Percentiles rank a stretch among this genome's conserved stretches.
Evolutionary conservation across 2,888 invertebrate species (phyloP).

Genomic region (Tiliacea aurago): DNA sequence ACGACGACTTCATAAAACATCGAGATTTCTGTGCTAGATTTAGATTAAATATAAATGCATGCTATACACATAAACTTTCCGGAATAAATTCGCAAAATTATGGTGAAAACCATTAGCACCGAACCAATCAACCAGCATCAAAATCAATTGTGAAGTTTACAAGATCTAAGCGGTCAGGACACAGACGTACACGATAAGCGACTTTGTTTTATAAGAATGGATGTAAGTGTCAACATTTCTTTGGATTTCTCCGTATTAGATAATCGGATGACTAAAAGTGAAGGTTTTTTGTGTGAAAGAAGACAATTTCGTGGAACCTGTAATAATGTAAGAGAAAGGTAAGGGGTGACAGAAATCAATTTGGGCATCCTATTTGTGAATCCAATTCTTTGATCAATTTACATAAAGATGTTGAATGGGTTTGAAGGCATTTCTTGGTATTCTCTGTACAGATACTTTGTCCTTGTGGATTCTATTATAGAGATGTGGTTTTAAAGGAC

Average conservation of each 20-base stretch:
- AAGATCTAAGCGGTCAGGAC: background rate
- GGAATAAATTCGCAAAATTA: background rate
- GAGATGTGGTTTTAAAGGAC: constrained; percentile 13
- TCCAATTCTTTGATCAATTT: constrained; percentile 60
- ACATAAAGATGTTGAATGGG: constrained; percentile 49
- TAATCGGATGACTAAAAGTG: constrained; percentile 42
- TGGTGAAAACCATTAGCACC: background rate
- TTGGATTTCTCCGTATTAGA: constrained; percentile 11
- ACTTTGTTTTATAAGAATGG: background rate
- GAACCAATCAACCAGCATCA: background rate
- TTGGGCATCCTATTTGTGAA: constrained; percentile 60
- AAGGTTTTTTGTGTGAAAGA: constrained; percentile 20
- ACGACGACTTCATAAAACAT: background rate
- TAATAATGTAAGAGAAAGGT: constrained; percentile 56
- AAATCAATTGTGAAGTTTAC: background rate
- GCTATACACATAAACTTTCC: background rate
- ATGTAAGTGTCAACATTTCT: constrained; percentile 12
- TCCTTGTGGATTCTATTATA: constrained; percentile 21
- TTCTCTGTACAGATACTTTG: constrained; percentile 19
- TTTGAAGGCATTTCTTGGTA: constrained; percentile 38
- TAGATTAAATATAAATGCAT: background rate
- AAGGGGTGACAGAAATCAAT: constrained; percentile 55
- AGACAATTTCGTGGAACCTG: constrained; percentile 23
- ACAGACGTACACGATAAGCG: background rate
- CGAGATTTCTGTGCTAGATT: background rate